Conservation (phyloP, 2,888 invertebrate genomes). For the Ptycholaimellus sp. region DNA sequence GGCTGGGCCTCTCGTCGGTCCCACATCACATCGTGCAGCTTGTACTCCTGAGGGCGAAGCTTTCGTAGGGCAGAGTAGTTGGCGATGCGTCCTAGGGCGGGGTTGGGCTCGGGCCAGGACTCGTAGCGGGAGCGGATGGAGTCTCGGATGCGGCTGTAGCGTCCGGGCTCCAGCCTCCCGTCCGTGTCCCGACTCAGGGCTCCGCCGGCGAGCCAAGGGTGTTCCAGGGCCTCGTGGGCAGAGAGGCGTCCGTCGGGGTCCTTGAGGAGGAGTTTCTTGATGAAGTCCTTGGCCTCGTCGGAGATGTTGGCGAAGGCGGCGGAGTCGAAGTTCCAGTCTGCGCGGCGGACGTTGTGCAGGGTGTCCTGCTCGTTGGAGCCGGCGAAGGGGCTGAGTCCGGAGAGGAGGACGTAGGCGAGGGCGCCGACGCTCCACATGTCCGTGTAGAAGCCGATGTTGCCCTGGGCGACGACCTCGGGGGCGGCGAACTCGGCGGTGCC, state of each 20-base stretch:
- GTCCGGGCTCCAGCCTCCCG: slow-evolving; percentile 20
- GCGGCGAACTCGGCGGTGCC: slow-evolving; percentile 99
- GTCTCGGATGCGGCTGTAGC: slow-evolving; percentile 64
- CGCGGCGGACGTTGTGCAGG: slow-evolving; percentile 83
- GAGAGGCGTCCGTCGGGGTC: slow-evolving; percentile 92
- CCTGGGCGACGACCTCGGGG: slow-evolving; percentile 91
- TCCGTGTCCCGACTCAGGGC: slow-evolving; percentile 31
- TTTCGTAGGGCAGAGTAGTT: slow-evolving; percentile 90
- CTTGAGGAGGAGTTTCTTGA: slow-evolving; percentile 61
- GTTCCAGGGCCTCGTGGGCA: slow-evolving; percentile 81
- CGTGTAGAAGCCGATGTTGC: slow-evolving; percentile 97
- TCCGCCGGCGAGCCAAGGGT: slow-evolving; percentile 59
- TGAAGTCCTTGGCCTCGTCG: slow-evolving; percentile 91
- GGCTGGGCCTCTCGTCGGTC: slow-evolving; percentile 59
- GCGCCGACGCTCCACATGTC: slow-evolving; percentile 99
- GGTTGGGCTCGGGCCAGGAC: slow-evolving; percentile 40
- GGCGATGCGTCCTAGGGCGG: slow-evolving; percentile 83
- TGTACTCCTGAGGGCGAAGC: slow-evolving; percentile 77
- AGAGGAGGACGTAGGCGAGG: slow-evolving; percentile 60
- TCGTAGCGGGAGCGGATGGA: slow-evolving; percentile 46
- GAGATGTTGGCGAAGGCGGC: slow-evolving; percentile 80
- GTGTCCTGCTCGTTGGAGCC: slow-evolving; percentile 96
- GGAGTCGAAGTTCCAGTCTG: slow-evolving; percentile 96
- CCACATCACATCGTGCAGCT: slow-evolving; percentile 61
- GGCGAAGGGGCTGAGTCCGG: slow-evolving; percentile 91